Conservation (phyloP, 2,797 vertebrate genomes). For the Lepus townsendii region DNA sequence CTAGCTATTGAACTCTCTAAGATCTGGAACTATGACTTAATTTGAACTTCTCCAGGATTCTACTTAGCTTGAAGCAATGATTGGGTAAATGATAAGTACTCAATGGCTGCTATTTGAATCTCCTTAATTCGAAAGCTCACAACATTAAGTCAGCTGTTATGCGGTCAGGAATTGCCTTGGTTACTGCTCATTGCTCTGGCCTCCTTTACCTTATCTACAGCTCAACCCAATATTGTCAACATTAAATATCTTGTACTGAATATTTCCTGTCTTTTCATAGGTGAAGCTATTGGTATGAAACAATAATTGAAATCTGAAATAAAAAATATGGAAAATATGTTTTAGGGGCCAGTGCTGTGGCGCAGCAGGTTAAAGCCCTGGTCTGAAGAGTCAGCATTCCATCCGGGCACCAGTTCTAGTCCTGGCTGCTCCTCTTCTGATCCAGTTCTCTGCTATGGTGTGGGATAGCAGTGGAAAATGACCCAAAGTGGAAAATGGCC, state of each 20-base stretch:
- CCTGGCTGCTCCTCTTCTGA: too few species aligned
- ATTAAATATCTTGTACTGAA: not conserved
- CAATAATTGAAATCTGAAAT: not conserved
- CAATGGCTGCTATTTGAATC: not conserved
- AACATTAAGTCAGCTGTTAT: not conserved
- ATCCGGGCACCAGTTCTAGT: too few species aligned
- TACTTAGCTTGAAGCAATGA: not conserved
- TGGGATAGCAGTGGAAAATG: too few species aligned
- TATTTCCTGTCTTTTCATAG: not conserved
- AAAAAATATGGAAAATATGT: too few species aligned
- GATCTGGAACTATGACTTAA: not conserved
- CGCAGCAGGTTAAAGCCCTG: too few species aligned
- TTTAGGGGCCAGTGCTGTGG: too few species aligned
- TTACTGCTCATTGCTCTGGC: not conserved
- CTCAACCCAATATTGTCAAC: not conserved
- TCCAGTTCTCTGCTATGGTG: too few species aligned
- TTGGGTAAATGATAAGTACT: not conserved
- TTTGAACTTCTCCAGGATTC: not conserved
- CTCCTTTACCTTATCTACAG: not conserved
- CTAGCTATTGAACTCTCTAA: slow-evolving; percentile 13
- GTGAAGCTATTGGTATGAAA: not conserved
- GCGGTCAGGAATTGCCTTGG: too few species aligned
- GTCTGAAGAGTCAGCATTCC: too few species aligned
- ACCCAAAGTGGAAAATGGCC: too few species aligned
- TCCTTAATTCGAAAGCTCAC: not conserved